These are phyloP conservation scores for Gouania willdenowi DNA, from an alignment of 2,797 vertebrate genomes.

Conservation along the genomic window DNA sequence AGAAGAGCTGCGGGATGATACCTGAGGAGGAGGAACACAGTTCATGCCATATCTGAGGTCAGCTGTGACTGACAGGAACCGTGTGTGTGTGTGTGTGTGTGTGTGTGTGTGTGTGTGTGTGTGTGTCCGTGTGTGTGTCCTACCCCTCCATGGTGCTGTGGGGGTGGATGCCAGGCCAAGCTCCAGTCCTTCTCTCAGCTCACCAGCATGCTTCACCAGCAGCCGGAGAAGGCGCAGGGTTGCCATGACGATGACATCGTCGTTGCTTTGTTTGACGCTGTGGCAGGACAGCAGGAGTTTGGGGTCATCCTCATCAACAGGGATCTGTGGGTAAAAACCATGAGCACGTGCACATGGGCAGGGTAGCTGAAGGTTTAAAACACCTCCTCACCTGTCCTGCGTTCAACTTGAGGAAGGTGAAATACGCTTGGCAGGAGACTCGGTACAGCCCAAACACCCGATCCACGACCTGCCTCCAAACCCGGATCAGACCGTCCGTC, in stretches of 20 bases:
- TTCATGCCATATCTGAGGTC: background rate
- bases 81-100: background rate
- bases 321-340: constrained; percentile 66
- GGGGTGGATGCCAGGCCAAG: constrained; percentile 93
- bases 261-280: constrained; percentile 89
- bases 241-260: constrained; percentile 97
- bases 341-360: too few species aligned
- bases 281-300: constrained; percentile 79
- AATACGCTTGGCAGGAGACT: constrained; percentile 94
- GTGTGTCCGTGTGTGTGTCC: background rate
- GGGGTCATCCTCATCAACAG: constrained; percentile 90
- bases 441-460: constrained; percentile 96
- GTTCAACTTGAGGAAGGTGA: constrained; percentile 97
- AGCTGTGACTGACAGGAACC: too few species aligned
- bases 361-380: too few species aligned
- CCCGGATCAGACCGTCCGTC: constrained; percentile 89
- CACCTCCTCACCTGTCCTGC: constrained; percentile 87
- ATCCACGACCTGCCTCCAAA: constrained; percentile 93
- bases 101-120: background rate
- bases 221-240: constrained; percentile 88
- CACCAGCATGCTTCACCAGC: constrained; percentile 95
- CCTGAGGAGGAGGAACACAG: constrained; percentile 68
- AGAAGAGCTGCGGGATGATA: constrained; percentile 98
- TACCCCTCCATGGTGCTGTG: constrained; percentile 96
- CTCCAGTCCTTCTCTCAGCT: constrained; percentile 91